Base-by-base conservation (phyloP, 2,113 vertebrate genomes). In the Ornithorhynchus anatinus region DNA sequence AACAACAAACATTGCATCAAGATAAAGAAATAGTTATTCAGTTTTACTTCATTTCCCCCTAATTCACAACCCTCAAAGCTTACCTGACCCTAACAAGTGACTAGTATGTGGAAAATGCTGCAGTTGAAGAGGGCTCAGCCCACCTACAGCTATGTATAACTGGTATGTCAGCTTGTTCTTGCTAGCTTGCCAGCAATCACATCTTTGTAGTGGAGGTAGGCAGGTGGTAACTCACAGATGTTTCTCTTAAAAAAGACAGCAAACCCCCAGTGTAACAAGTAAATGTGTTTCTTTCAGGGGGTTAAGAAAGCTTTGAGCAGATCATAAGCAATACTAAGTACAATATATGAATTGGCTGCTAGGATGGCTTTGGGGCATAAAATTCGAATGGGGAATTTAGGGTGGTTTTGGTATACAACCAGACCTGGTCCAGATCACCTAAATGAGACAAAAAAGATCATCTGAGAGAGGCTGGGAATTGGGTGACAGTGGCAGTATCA, bases 161-260 rank as follows among this genome's bases (percentile, higher is more conserved):
- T 65, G 61, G 13, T 38, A 27, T 82, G 64, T 58, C 37, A 52
- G 33, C 52, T 68, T 73, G 50, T 65, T 54, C 53, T 64, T 79
- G 60, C 54, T 29, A 59, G 42, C 20, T 59, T 71, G 69, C 54
- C 61, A 82, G 60, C 45, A 61, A 45, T 15, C 68, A 75, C 29
- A 60, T 43, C 61, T 77, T 69, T 79, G 37, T 38, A 71, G 35
- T 68, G 42, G 62, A 54, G 61, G 48, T 53, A 56, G 48, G 74
- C 1, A 29, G 60, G 50, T 72, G 59, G 25, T 65, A 71, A 71
- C 38, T 36, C 60, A 78, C 33, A 80, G 67, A 78, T 79, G 50
- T 79, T 71, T 78, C 44, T 51, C 33, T 84, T 64, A 70, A 78
- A 58, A 80, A 36, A 64, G 67, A 71, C 57, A 50, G 16, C 59